Evolutionary conservation across 2,888 invertebrate species (phyloP), one percentile per base, ranked within the genome.

Genomic region (Carcina quercana): DNA sequence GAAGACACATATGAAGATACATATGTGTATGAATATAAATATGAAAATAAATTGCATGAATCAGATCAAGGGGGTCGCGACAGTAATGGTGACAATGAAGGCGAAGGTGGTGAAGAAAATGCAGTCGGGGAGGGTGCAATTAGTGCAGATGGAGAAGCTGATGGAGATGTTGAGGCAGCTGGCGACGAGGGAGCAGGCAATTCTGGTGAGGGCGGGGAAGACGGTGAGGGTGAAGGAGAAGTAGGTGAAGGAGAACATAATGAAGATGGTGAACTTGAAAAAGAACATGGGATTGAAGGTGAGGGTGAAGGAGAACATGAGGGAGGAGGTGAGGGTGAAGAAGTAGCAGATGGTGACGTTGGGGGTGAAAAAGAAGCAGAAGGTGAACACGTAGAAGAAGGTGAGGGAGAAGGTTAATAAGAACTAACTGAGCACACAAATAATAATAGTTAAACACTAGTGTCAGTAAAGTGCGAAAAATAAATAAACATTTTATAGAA

Each of bases 121-220:
- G n/a, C n/a, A n/a, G n/a, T n/a, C 2, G 7, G 8, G 5, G 13
- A 28, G 12, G 20, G 11, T 2, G 13, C 4, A 15, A 13, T 6
- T 8, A 2, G 13, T 3, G 10, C 11, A 8, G 17, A 24, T 15
- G 10, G n/a, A 8, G 13, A 5, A 13, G 32, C 19, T 1, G n/a
- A 13, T 2, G 25, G 13, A 20, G 11, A 34, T 5, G 27, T 22
- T 22, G 26, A 41, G 0, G 27, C 25, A n/a, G 34, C 36, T 15
- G 34, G 29, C 12, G 30, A 30, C 11, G 22, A 12, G 1, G 19
- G n/a, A 5, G n/a, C 19, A 2, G 20, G 13, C n/a, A n/a, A 28
- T 20, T 2, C 2, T 8, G 5, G n/a, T 2, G 28, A 20, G 7
- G 13, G n/a, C 2, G 13, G 6, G 10, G 15, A 5, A 7, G 20